Evolutionary conservation across 2,113 vertebrate species (phyloP).

Genomic region (Actenoides lindsayi): DNA sequence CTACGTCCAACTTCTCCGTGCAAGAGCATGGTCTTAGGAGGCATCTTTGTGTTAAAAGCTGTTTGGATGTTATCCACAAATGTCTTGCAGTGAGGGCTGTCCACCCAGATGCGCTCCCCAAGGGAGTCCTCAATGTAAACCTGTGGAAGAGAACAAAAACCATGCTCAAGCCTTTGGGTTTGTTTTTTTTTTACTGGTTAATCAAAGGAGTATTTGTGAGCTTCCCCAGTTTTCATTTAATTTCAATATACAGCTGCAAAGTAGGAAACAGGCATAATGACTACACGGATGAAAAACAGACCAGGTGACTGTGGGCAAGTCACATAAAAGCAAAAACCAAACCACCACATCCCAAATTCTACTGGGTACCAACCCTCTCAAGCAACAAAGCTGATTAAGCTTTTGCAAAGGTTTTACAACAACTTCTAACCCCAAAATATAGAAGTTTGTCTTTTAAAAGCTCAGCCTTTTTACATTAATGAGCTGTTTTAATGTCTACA

Average conservation of each 20-base stretch:
- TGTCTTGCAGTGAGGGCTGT: constrained; percentile 94
- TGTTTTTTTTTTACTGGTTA: background rate
- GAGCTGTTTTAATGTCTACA: background rate
- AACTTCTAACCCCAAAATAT: background rate
- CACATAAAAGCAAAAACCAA: background rate
- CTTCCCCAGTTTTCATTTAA: background rate
- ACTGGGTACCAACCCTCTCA: background rate
- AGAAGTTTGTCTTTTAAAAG: background rate
- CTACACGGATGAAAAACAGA: background rate
- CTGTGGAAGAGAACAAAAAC: constrained; percentile 58
- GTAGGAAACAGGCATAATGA: background rate
- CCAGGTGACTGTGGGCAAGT: no score
- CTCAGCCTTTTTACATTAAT: background rate
- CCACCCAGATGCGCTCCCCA: constrained; percentile 97
- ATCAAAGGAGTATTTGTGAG: background rate
- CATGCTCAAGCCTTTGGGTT: background rate
- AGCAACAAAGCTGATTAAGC: background rate
- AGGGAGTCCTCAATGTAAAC: constrained; percentile 98
- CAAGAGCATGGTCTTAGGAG: constrained; percentile 92
- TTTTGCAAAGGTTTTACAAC: background rate
- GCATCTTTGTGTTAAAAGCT: constrained; percentile 94
- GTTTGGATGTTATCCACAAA: constrained; percentile 99
- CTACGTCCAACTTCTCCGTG: constrained; percentile 88
- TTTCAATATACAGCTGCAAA: background rate
- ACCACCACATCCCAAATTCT: background rate